These are phyloP conservation scores for Shinisaurus crocodilurus DNA, from an alignment of 2,113 vertebrate species.

Conservation along the genomic window DNA sequence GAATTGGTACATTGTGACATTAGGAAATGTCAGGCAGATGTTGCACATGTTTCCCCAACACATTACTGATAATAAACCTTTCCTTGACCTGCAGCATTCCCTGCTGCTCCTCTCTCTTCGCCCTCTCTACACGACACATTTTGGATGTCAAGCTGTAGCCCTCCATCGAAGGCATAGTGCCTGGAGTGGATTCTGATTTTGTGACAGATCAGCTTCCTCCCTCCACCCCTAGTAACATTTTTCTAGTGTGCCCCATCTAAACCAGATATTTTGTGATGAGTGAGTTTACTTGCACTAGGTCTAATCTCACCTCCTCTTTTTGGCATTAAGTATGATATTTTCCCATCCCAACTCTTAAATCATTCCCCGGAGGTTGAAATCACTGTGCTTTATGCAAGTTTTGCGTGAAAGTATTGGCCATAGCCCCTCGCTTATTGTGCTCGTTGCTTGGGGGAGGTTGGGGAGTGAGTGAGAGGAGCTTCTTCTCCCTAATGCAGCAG, in stretches of 20 bases:
- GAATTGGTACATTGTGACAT: background rate
- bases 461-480: background rate
- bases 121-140: background rate
- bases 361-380: background rate
- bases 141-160: background rate
- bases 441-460: background rate
- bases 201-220: background rate
- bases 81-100: background rate
- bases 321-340: background rate
- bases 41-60: background rate
- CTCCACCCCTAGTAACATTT: background rate
- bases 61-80: background rate
- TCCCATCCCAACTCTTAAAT: background rate
- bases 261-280: background rate
- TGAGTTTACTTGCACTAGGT: background rate
- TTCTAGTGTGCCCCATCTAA: background rate
- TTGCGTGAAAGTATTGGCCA: background rate
- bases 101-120: background rate
- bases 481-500: too few relatives aligned
- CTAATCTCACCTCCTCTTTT: background rate
- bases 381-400: background rate
- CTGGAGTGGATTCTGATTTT: rapidly evolving
- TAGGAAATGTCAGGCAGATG: background rate
- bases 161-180: background rate
- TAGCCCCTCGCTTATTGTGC: too few relatives aligned